phyloP scores from a whole-genome alignment of 2,888 invertebrate species.

The Eupeodes luniger region DNA sequence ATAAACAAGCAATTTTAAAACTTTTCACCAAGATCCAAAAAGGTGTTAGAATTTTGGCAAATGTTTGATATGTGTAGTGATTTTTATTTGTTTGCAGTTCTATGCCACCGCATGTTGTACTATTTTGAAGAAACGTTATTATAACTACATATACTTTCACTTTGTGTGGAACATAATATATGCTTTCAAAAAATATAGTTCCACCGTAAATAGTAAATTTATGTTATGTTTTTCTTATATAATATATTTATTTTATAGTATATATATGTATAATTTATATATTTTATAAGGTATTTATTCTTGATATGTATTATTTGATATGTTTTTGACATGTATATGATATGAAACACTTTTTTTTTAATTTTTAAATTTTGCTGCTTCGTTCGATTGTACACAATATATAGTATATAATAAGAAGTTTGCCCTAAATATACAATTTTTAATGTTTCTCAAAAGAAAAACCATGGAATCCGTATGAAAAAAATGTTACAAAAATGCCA shows the following conservation, averaged over 20 bases:
- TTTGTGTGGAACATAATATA: not conserved
- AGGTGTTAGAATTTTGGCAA: not conserved
- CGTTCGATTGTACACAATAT: constrained; percentile 25
- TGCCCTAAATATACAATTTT: constrained; percentile 68
- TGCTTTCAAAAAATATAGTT: not conserved
- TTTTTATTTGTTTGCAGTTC: constrained; percentile 9
- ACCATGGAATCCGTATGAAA: constrained; percentile 4
- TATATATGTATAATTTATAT: constrained; percentile 48
- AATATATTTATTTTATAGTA: constrained; percentile 6
- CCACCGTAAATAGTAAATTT: constrained; percentile 41
- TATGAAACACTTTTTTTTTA: constrained; percentile 60
- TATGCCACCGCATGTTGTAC: constrained; percentile 67
- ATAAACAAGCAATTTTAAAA: constrained; percentile 45
- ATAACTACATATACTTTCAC: constrained; percentile 5
- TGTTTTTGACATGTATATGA: constrained; percentile 70
- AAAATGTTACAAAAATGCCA: not conserved
- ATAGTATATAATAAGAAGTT: constrained; percentile 68
- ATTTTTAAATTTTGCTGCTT: constrained; percentile 25
- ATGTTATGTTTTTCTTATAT: constrained; percentile 35
- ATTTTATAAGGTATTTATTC: constrained; percentile 65
- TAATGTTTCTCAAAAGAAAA: constrained; percentile 57
- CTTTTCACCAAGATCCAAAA: constrained; percentile 55
- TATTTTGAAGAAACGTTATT: constrained; percentile 59
- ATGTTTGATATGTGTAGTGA: constrained; percentile 37
- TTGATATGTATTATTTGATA: constrained; percentile 61